Evolutionary conservation across 1,140 invertebrate species (phyloP).

Genomic region (Argopecten irradians): DNA sequence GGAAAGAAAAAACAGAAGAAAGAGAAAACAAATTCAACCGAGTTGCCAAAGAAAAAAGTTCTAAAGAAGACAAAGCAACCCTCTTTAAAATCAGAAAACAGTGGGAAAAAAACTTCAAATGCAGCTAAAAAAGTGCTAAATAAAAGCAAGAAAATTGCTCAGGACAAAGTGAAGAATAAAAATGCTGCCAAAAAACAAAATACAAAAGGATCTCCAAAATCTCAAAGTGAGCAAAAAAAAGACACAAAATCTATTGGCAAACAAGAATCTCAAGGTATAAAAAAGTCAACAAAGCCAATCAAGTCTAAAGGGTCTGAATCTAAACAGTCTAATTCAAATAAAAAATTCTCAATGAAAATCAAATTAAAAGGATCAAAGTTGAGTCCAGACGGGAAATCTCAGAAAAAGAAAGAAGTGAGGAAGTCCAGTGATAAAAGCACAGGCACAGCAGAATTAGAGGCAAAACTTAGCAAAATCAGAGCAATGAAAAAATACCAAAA

Average conservation of each 20-base stretch:
- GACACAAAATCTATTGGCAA: background rate
- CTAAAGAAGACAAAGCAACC: background rate
- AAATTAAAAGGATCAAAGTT: background rate
- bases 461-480: background rate
- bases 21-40: background rate
- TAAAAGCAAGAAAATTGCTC: slow-evolving; percentile 8
- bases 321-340: background rate
- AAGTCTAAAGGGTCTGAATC: background rate
- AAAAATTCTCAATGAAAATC: background rate
- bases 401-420: background rate
- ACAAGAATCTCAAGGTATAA: background rate
- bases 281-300: background rate
- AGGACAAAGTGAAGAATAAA: background rate
- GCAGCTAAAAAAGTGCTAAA: slow-evolving; percentile 1
- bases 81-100: slow-evolving; percentile 29
- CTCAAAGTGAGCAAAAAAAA: background rate
- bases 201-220: background rate
- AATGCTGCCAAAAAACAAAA: background rate
- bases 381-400: background rate
- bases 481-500: slow-evolving; percentile 24
- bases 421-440: background rate
- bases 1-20: slow-evolving; percentile 35
- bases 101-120: background rate
- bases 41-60: background rate
- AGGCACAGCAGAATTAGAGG: background rate